phyloP scores from a whole-genome alignment of 2,113 vertebrate species.

The Elanus axillaris region DNA sequence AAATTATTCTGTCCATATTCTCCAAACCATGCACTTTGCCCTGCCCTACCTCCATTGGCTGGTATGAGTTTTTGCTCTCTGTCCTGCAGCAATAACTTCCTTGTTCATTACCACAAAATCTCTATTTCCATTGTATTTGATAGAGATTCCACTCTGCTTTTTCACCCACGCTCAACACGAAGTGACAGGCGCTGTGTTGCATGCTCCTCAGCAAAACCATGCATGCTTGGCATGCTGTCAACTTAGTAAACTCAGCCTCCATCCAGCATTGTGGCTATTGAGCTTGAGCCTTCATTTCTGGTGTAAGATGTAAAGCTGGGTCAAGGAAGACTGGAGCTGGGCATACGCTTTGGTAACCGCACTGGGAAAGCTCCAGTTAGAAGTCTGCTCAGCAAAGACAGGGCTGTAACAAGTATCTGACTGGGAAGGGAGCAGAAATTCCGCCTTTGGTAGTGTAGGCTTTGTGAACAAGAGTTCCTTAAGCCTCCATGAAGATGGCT shows the following conservation, averaged over 20 bases:
- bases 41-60: constrained; percentile 34
- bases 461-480: not conserved
- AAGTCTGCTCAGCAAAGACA: not conserved
- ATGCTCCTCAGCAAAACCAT: not conserved
- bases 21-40: constrained; percentile 56
- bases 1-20: not conserved
- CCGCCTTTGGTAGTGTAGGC: not conserved
- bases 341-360: not conserved
- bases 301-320: not conserved
- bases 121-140: not conserved
- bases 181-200: not conserved
- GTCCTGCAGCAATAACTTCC: not conserved
- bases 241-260: not conserved
- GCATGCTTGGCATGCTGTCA: not conserved
- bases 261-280: not conserved
- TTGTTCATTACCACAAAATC: not conserved
- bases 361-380: not conserved
- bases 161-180: not conserved
- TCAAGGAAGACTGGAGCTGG: not conserved
- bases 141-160: not conserved
- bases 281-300: not conserved
- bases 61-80: constrained; percentile 54
- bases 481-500: not conserved
- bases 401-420: not conserved
- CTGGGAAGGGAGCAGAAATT: not conserved